phyloP scores from a whole-genome alignment of 2,797 vertebrate species.

The Sternarchorhynchus goeldii region DNA sequence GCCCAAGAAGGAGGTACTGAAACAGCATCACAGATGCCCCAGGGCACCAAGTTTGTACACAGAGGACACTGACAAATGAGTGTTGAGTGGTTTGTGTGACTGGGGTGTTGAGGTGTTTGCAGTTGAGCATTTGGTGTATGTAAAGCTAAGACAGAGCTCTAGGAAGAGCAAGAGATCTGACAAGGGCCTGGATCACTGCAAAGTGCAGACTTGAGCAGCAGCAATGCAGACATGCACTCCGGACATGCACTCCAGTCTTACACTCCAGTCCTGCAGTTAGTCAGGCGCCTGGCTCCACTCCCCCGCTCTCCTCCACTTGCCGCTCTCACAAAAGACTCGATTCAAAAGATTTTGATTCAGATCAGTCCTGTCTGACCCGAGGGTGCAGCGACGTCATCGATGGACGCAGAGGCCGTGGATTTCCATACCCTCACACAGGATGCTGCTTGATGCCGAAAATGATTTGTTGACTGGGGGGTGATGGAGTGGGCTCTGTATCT shows the following conservation, averaged over 20 bases:
- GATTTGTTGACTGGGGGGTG: constrained; percentile 64
- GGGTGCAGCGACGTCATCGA: constrained; percentile 41
- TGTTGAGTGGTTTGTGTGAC: neutral
- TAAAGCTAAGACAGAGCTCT: too few relatives aligned
- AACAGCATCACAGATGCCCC: neutral
- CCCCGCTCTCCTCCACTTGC: constrained; percentile 6
- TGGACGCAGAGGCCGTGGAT: constrained; percentile 52
- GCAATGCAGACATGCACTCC: too few relatives aligned
- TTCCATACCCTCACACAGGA: constrained; percentile 60
- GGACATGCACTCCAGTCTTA: too few relatives aligned
- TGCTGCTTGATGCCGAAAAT: constrained; percentile 40
- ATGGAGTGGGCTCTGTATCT: too few relatives aligned
- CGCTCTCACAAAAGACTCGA: constrained; percentile 16
- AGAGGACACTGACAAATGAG: neutral
- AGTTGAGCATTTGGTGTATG: too few relatives aligned
- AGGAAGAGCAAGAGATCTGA: too few relatives aligned
- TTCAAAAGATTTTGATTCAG: constrained; percentile 40
- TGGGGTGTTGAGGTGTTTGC: too few relatives aligned
- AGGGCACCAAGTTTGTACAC: neutral
- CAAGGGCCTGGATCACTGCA: too few relatives aligned
- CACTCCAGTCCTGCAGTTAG: too few relatives aligned
- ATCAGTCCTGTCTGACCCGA: constrained; percentile 44
- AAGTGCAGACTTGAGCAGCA: too few relatives aligned
- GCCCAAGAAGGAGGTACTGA: neutral
- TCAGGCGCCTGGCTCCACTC: neutral